A percentile compares a stretch with the other conserved stretches of the same genome.
phyloP scores from a whole-genome alignment of 2,888 invertebrate genomes.

The Lithophane semibrunnea region DNA sequence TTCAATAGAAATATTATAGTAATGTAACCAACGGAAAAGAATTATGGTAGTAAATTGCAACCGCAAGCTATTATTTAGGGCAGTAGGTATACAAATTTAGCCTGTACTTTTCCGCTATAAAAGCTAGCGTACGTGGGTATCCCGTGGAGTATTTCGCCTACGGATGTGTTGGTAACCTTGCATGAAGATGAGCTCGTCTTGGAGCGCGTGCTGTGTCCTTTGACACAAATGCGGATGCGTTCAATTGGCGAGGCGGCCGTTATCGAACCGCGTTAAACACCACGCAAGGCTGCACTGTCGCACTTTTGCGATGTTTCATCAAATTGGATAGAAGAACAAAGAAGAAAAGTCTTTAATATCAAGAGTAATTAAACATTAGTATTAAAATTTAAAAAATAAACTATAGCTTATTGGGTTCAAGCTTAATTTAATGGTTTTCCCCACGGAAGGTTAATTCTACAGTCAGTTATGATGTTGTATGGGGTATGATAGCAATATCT shows the following conservation, averaged over 20 bases:
- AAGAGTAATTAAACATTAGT: neutral
- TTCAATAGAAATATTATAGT: conserved; percentile 5
- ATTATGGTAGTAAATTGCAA: neutral
- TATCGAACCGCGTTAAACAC: conserved; percentile 89
- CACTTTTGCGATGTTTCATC: conserved; percentile 64
- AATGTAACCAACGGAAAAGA: neutral
- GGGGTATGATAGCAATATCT: conserved; percentile 4
- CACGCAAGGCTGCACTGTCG: conserved; percentile 82
- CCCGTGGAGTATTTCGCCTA: conserved; percentile 74
- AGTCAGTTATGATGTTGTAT: neutral
- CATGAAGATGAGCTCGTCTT: conserved; percentile 85
- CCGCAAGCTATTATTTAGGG: neutral
- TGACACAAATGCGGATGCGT: conserved; percentile 89
- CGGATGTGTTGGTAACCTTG: conserved; percentile 86
- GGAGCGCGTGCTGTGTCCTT: conserved; percentile 87
- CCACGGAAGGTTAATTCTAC: neutral
- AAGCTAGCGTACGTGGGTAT: conserved; percentile 73
- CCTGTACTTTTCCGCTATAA: conserved; percentile 69
- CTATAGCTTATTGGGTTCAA: neutral
- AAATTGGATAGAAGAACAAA: conserved; percentile 35
- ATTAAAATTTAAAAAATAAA: neutral
- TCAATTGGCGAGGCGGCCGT: conserved; percentile 86
- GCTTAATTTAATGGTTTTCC: neutral
- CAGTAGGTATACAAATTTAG: conserved; percentile 25
- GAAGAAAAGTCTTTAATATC: conserved; percentile 2